Evolutionary conservation across 2,888 invertebrate species (phyloP).

Genomic region (Cataglyphis cursor): DNA sequence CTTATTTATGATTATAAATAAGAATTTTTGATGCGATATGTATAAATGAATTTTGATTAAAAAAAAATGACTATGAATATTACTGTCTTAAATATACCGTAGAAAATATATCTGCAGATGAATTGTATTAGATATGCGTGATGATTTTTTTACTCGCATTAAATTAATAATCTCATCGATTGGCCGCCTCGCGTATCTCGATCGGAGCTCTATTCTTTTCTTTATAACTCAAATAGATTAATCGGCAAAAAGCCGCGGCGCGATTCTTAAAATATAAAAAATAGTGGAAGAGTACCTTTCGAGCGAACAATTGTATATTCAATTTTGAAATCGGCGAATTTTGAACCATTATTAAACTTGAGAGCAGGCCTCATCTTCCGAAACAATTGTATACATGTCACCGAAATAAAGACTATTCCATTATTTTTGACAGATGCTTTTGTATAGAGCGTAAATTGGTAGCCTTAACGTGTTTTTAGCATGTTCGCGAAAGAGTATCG

Average conservation of each 20-base stretch:
- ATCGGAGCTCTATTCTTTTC: background rate
- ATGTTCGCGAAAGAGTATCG: background rate
- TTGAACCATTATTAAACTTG: background rate
- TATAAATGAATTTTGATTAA: background rate
- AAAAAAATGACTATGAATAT: background rate
- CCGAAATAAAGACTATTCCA: background rate
- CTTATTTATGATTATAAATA: background rate
- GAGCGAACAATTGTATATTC: conserved; percentile 10
- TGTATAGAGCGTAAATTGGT: background rate
- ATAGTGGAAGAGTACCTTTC: background rate
- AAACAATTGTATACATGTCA: conserved; percentile 1
- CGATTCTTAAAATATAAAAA: background rate
- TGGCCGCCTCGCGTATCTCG: background rate
- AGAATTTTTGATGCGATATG: background rate
- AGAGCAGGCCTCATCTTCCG: background rate
- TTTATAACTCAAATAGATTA: background rate
- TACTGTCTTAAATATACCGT: background rate
- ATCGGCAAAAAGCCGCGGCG: background rate
- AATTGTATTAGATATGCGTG: conserved; percentile 20
- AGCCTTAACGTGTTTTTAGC: background rate
- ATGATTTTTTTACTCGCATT: background rate
- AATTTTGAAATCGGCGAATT: background rate
- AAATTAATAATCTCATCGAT: background rate
- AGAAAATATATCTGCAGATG: background rate
- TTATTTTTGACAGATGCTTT: conserved; percentile 14